A percentile compares a stretch with the other conserved stretches of the same genome.
These are phyloP conservation scores for Coregonus suidteri DNA, from an alignment of 2,797 vertebrate genomes.

Conservation along the genomic window DNA sequence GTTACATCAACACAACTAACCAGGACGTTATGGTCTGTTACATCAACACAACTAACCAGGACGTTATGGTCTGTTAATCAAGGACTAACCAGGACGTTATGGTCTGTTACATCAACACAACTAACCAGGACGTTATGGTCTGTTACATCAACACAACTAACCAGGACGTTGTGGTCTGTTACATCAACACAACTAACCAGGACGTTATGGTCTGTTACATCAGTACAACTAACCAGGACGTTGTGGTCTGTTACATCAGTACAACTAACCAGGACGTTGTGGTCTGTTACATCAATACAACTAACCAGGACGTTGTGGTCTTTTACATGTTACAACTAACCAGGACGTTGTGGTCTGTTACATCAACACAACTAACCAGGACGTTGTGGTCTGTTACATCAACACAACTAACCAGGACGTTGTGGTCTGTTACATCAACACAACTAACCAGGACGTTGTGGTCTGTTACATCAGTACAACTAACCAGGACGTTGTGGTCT, in stretches of 20 bases:
- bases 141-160: too few relatives aligned
- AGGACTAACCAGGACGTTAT: constrained; percentile 25
- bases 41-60: too few relatives aligned
- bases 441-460: constrained; percentile 38
- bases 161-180: too few relatives aligned
- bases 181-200: not conserved
- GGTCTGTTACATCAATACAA: too few relatives aligned
- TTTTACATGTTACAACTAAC: constrained; percentile 37
- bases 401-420: constrained; percentile 18
- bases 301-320: constrained; percentile 26
- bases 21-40: constrained; percentile 13
- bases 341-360: constrained; percentile 17
- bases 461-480: too few relatives aligned
- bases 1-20: constrained; percentile 36
- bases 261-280: too few relatives aligned
- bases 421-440: constrained; percentile 21
- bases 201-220: constrained; percentile 29
- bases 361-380: too few relatives aligned
- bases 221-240: constrained; percentile 41
- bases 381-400: too few relatives aligned
- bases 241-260: too few relatives aligned
- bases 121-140: constrained; percentile 31
- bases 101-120: constrained; percentile 28
- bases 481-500: too few relatives aligned
- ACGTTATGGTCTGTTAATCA: too few relatives aligned